These are phyloP conservation scores for Argyresthia albistria DNA, from an alignment of 2,888 invertebrate species.

Conservation along the genomic window DNA sequence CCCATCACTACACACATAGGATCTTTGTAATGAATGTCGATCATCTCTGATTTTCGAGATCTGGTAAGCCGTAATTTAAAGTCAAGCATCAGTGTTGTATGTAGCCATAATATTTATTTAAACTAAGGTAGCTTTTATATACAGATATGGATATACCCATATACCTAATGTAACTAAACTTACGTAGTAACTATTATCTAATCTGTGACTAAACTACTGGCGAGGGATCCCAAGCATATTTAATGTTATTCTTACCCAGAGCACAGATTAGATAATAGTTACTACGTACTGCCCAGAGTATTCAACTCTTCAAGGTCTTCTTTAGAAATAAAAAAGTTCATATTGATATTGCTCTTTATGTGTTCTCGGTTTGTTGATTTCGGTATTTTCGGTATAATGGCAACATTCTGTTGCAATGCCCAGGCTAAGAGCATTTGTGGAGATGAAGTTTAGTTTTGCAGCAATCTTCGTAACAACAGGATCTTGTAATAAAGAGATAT, in stretches of 20 bases:
- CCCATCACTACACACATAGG: too few relatives aligned
- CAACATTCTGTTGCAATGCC: slow-evolving; percentile 81
- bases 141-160: too few relatives aligned
- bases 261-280: too few relatives aligned
- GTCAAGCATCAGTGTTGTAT: too few relatives aligned
- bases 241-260: slow-evolving; percentile 19
- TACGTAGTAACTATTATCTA: too few relatives aligned
- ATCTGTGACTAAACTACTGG: slow-evolving; percentile 18
- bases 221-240: slow-evolving; percentile 40
- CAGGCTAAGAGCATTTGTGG: slow-evolving; percentile 82
- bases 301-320: slow-evolving; percentile 54
- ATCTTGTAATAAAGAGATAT: slow-evolving; percentile 69
- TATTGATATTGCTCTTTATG: slow-evolving; percentile 70
- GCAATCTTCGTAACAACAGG: slow-evolving; percentile 73
- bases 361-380: slow-evolving; percentile 72
- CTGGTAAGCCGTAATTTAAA: too few relatives aligned
- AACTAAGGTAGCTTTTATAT: too few relatives aligned
- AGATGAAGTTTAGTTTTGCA: slow-evolving; percentile 64
- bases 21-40: too few relatives aligned
- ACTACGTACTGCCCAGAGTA: too few relatives aligned
- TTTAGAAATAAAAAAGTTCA: slow-evolving; percentile 71
- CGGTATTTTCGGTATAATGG: slow-evolving; percentile 80
- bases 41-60: too few relatives aligned
- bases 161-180: too few relatives aligned
- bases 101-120: too few relatives aligned